Conservation (phyloP, 2,797 vertebrate species). For the Capromys pilorides region DNA sequence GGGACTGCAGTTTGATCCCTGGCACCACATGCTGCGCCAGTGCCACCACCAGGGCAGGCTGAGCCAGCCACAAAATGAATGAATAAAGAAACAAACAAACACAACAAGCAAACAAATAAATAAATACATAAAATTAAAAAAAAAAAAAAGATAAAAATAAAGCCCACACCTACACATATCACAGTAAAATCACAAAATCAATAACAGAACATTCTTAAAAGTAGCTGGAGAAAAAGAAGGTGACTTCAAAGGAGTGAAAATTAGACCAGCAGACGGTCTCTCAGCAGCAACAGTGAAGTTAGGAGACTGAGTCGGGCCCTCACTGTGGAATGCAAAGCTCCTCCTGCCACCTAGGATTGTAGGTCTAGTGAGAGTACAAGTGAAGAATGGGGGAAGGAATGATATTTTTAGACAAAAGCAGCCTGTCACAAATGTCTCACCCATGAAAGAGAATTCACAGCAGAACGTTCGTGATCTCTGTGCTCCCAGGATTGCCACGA, state of each 20-base stretch:
- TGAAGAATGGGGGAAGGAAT: conserved; percentile 20
- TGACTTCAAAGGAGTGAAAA: neutral
- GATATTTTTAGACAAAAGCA: neutral
- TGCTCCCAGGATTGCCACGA: neutral
- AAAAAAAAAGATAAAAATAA: conserved; percentile 52
- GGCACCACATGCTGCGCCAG: too few relatives aligned
- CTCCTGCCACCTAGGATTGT: neutral
- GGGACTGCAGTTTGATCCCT: too few relatives aligned
- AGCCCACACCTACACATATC: neutral
- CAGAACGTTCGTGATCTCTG: neutral
- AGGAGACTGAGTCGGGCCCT: neutral
- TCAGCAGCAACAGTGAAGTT: neutral
- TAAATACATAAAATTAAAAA: too few relatives aligned
- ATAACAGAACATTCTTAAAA: neutral
- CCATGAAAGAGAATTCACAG: neutral
- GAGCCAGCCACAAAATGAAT: too few relatives aligned
- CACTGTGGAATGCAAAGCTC: neutral
- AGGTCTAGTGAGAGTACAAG: neutral
- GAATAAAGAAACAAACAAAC: too few relatives aligned
- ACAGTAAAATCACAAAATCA: conserved; percentile 23
- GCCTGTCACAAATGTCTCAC: neutral
- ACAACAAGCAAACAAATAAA: too few relatives aligned
- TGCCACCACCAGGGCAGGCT: too few relatives aligned
- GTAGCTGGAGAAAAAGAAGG: neutral
- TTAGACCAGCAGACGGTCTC: conserved; percentile 23